Base-by-base conservation (phyloP, 2,797 vertebrate genomes). In the Triplophysa bombifrons region DNA sequence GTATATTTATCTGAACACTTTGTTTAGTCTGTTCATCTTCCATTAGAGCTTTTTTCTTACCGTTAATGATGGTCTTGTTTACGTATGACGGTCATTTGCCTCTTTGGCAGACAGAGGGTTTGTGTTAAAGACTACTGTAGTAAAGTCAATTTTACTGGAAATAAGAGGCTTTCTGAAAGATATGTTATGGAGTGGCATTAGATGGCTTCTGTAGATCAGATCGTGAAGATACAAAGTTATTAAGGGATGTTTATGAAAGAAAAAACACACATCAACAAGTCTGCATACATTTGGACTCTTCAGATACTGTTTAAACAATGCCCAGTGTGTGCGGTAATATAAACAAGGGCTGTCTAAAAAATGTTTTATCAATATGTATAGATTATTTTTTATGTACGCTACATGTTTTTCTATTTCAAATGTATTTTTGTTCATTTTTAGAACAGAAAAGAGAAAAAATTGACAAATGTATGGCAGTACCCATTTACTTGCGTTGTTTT, bases 11-110 rank as follows among this genome's bases (percentile, higher is more conserved):
- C 74, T 71, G 64, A 63, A 64, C 44, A n/a, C 41, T 80, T 41
- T 87, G 85, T 87, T 87, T 88, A 87, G 86, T 87, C 85, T 87
- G 78, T 71, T 76, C 72, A 27, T 69, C 67, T 53, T 82, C 83
- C 79, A 76, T 76, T 77, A 80, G 76, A 68, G 82, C 69, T 82
- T 78, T 53, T 67, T 73, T 60, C 38, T 72, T 58, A 80, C 65
- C 81, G 78, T 85, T 86, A 86, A 83, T 76, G 34, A 60, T 75
- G 72, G 73, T 70, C 78, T 60, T 77, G 22, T 68, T 76, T 84
- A 81, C 55, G 38, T 51, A 16, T 61, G 67, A 61, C 14, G 71
- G 70, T 78, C 70, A 82, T 84, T 74, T 74, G 77, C 74, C 76
- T n/a, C 41, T 80, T 78, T 84, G 74, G 74, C 22, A 74, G 61